Evolutionary conservation across 2,797 vertebrate species (phyloP).

Genomic region (Otolemur crassicaudatus): DNA sequence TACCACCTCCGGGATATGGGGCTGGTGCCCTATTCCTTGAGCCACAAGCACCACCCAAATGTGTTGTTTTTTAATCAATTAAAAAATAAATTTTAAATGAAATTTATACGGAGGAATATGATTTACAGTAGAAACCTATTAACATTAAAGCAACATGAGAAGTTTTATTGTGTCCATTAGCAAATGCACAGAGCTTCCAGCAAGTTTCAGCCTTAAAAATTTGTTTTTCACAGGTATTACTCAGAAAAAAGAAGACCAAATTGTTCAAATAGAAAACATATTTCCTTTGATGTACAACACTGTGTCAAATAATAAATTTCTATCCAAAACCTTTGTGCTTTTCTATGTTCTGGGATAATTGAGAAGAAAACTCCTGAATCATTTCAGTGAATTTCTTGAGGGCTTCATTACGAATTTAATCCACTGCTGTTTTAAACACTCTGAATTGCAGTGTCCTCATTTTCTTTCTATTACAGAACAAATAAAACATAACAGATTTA

Average conservation of each 20-base stretch:
- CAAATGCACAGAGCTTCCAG: background rate
- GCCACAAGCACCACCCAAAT: no score
- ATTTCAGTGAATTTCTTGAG: background rate
- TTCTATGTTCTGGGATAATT: background rate
- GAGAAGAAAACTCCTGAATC: background rate
- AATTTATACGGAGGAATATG: background rate
- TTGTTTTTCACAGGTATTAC: background rate
- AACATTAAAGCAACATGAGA: background rate
- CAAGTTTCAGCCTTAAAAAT: background rate
- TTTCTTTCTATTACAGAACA: background rate
- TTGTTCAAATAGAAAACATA: background rate
- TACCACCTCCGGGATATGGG: no score
- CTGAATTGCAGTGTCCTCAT: background rate
- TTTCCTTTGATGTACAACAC: background rate
- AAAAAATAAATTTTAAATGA: conserved; percentile 4
- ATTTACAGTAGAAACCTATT: background rate
- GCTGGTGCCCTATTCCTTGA: no score
- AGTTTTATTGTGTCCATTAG: background rate
- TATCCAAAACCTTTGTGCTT: conserved; percentile 19
- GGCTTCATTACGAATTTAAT: conserved; percentile 5
- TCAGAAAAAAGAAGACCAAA: conserved; percentile 37
- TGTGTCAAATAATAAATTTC: conserved; percentile 3
- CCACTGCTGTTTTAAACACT: background rate
- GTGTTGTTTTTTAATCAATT: conserved; percentile 24
- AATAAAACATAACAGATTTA: background rate